phyloP scores from a whole-genome alignment of 2,113 vertebrate genomes.

The Recurvirostra avosetta region DNA sequence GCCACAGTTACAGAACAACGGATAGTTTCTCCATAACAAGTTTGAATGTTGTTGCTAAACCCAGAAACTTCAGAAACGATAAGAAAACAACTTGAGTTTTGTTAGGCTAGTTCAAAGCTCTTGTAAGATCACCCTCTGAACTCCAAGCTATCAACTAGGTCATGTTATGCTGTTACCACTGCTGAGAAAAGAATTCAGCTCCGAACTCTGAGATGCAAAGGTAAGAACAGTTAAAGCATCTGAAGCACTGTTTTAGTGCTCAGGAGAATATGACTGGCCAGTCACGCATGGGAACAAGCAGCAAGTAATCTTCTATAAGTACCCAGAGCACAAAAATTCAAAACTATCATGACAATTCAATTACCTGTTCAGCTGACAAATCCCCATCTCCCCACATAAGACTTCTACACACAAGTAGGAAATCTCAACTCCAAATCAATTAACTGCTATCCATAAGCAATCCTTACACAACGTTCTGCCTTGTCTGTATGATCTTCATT shows the following conservation, averaged over 20 bases:
- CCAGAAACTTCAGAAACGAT: background rate
- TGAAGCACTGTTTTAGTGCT: background rate
- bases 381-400: background rate
- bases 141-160: background rate
- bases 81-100: background rate
- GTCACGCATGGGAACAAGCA: background rate
- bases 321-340: background rate
- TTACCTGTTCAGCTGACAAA: background rate
- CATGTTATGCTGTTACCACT: background rate
- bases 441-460: background rate
- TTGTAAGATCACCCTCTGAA: background rate
- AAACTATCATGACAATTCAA: background rate
- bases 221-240: background rate
- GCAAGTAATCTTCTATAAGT: background rate
- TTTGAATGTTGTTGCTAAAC: background rate
- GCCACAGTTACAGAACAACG: background rate
- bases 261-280: background rate
- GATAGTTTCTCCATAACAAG: background rate
- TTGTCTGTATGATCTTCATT: background rate
- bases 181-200: background rate
- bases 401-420: background rate
- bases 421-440: background rate
- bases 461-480: background rate
- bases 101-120: background rate
- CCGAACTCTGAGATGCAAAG: background rate